These are phyloP conservation scores for Argya squamiceps DNA, from an alignment of 2,797 vertebrate species.

Conservation along the genomic window DNA sequence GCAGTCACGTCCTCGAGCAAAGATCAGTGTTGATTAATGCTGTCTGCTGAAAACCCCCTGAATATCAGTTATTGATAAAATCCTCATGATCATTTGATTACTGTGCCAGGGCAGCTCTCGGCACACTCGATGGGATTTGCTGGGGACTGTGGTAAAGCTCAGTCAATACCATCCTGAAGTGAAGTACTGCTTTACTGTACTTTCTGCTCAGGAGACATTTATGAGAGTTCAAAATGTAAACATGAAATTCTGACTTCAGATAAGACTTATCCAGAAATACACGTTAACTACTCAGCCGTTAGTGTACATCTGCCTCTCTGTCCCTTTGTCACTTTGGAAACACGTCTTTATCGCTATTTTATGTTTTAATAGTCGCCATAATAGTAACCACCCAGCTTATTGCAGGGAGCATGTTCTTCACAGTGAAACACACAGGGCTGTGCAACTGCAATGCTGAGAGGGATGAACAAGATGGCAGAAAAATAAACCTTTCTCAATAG, in stretches of 20 bases:
- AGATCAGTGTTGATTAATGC: not conserved
- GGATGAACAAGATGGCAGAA: not conserved
- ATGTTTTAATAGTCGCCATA: not conserved
- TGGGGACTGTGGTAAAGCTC: not conserved
- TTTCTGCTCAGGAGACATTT: not conserved
- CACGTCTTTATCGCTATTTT: not conserved
- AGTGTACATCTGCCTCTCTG: not conserved
- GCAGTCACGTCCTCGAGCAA: slow-evolving; percentile 10
- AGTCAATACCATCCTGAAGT: not conserved
- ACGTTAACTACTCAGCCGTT: fast-evolving
- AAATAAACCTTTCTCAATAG: not conserved
- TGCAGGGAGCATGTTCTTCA: not conserved
- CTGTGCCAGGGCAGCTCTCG: not conserved
- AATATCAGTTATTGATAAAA: slow-evolving; percentile 31
- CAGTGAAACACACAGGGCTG: not conserved
- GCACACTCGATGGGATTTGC: not conserved
- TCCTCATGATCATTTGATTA: not conserved
- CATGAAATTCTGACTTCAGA: not conserved
- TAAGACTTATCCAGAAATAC: not conserved
- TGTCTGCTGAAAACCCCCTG: not conserved
- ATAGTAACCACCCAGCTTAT: not conserved
- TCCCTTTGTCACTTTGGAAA: not conserved
- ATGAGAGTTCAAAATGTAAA: not conserved
- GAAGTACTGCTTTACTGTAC: not conserved
- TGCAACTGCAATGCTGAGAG: not conserved